These are phyloP conservation scores for Synanthedon tipuliformis DNA, from an alignment of 2,888 invertebrate genomes.

Conservation along the genomic window DNA sequence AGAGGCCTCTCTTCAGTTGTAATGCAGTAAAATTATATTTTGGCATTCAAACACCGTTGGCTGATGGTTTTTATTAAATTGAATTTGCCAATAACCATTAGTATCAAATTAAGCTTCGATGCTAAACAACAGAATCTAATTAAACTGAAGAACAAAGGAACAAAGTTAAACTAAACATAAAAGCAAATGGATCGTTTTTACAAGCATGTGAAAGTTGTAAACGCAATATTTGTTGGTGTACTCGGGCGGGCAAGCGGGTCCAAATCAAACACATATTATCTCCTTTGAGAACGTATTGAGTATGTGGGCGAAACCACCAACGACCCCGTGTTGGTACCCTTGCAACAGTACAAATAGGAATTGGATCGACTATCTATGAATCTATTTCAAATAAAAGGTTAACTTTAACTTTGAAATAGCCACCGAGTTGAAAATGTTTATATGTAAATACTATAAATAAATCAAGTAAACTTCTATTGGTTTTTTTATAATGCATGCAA, in stretches of 20 bases:
- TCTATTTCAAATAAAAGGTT: too few species aligned
- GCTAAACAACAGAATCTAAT: not conserved
- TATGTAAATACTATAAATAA: too few species aligned
- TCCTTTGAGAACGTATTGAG: slow-evolving; percentile 32
- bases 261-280: slow-evolving; percentile 44
- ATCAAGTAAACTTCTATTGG: too few species aligned
- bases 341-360: not conserved
- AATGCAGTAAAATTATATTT: too few species aligned
- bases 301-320: slow-evolving; percentile 9
- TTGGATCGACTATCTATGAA: too few species aligned
- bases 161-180: slow-evolving; percentile 3
- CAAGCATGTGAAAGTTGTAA: slow-evolving; percentile 24
- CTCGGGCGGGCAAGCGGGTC: slow-evolving; percentile 23
- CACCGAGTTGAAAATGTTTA: too few species aligned
- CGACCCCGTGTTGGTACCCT: not conserved
- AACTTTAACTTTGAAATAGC: too few species aligned
- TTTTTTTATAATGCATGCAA: too few species aligned
- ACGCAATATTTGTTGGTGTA: slow-evolving; percentile 26
- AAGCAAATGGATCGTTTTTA: slow-evolving; percentile 25
- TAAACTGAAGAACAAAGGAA: not conserved
- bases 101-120: too few species aligned
- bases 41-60: too few species aligned
- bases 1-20: too few species aligned
- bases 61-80: too few species aligned
- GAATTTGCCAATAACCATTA: slow-evolving; percentile 10